Evolutionary conservation across 2,113 vertebrate species (phyloP), one percentile per base, ranked within the genome.

Genomic region (Syrmaticus mikado): DNA sequence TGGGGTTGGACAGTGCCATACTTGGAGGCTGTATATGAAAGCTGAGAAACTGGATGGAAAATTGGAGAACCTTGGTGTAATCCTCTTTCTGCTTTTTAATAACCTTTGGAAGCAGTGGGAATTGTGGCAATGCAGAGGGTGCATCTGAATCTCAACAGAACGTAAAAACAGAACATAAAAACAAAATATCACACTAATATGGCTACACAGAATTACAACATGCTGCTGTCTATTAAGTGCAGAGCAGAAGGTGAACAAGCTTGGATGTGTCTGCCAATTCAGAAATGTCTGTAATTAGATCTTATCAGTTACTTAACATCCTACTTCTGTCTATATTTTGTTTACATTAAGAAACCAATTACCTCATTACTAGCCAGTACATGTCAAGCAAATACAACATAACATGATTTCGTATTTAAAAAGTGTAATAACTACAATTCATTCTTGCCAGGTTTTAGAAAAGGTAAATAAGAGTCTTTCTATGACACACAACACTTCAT

Each of bases 341-440:
- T 92, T 96, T 94, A 92, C n/a, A 57, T 62, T 64, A 84, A 92
- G 78, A 76, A 93, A 72, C 25, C 90, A 94, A 94, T 95, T 94
- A 95, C 22, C 77, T 36, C 62, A 70, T 80, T 75, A 73, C 45
- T 15, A 88, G 74, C 20, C 89, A 72, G 48, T 57, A 24, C 38
- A 21, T 52, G 74, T 82, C 90, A 90, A 72, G 83, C 53, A 89
- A 93, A 90, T 65, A 32, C 19, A 78, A 72, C 74, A 78, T 74
- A 48, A 5, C 61, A 79, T 9, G 43, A 62, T 57, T 70, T 46
- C 6, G 0, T 41, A 32, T 92, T 93, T 75, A 4, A 17, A 11
- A 94, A 86, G 57, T 41, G 89, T 62, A 72, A 8, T n/a, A 78
- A 86, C 66, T 87, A 74, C 53, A 57, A 57, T 18, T 57, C 89